A percentile compares a stretch with the other conserved stretches of the same genome.
Evolutionary conservation across 2,797 vertebrate genomes (phyloP).

Genomic region (Pangasius djambal): DNA sequence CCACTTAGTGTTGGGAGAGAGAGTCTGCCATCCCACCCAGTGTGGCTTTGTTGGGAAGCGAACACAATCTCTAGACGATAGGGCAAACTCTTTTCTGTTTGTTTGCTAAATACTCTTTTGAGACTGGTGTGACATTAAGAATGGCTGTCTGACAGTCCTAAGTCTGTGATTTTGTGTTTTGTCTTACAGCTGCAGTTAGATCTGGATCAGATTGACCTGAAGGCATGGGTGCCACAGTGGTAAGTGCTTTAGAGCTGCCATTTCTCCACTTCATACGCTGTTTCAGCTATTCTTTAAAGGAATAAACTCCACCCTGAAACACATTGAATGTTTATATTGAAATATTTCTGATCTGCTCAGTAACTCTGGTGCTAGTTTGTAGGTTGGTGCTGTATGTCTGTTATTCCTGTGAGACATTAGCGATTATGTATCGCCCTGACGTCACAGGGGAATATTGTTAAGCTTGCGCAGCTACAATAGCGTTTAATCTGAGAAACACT

Average conservation of each 20-base stretch:
- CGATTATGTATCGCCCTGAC: neutral
- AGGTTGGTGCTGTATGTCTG: no score
- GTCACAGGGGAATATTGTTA: neutral
- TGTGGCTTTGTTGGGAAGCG: no score
- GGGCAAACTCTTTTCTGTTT: neutral
- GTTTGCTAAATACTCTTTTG: neutral
- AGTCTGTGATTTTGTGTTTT: constrained; percentile 8
- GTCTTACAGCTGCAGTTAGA: constrained; percentile 81
- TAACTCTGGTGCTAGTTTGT: neutral
- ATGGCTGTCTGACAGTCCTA: neutral
- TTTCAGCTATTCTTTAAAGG: neutral
- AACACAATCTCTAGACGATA: no score
- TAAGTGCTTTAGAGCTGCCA: constrained; percentile 57
- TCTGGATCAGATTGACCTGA: constrained; percentile 84
- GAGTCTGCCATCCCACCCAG: no score
- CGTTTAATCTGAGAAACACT: neutral
- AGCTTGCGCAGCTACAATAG: neutral
- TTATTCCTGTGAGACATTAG: neutral
- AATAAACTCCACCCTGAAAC: neutral
- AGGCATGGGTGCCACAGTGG: constrained; percentile 82
- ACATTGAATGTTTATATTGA: neutral
- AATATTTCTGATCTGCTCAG: neutral
- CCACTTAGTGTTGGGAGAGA: no score
- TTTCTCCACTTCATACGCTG: neutral
- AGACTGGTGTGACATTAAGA: neutral